phyloP scores from a whole-genome alignment of 2,888 invertebrate species.

The Athalia cordata region DNA sequence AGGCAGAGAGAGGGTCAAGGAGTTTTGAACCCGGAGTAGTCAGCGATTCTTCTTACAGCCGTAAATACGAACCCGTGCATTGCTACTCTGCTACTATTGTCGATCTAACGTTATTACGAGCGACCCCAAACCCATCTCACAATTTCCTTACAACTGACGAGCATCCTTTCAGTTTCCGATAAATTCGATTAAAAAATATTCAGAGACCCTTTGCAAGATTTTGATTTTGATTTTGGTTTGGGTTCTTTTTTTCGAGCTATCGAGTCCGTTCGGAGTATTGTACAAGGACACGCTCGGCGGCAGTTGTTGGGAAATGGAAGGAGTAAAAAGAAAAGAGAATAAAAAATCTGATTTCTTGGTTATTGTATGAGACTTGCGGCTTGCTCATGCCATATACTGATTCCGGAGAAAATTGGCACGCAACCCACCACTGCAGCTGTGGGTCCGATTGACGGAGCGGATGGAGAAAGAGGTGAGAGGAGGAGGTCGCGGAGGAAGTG shows the following conservation, averaged over 20 bases:
- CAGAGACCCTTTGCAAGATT: no score
- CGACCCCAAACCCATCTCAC: conserved; percentile 22
- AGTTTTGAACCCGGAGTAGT: conserved; percentile 66
- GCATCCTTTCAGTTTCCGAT: conserved; percentile 23
- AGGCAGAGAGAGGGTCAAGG: conserved; percentile 64
- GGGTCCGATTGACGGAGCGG: conserved; percentile 29
- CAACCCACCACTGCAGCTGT: conserved; percentile 38
- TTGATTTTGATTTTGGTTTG: conserved; percentile 33
- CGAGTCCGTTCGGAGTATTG: conserved; percentile 23
- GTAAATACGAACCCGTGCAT: conserved; percentile 64
- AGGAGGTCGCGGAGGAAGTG: conserved; percentile 12
- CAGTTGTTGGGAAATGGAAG: conserved; percentile 6
- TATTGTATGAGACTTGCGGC: conserved; percentile 22
- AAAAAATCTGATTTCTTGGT: conserved; percentile 8
- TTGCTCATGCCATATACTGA: not conserved
- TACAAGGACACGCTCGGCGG: not conserved
- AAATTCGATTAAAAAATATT: not conserved
- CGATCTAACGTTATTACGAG: conserved; percentile 57
- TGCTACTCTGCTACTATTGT: conserved; percentile 63
- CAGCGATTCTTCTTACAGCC: conserved; percentile 60
- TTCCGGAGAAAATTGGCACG: conserved; percentile 46
- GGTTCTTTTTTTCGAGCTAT: not conserved
- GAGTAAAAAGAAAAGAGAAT: no score
- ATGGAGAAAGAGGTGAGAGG: conserved; percentile 23
- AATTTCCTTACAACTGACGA: conserved; percentile 1